Base-by-base conservation (phyloP, 2,888 invertebrate genomes). In the Atrina japonica region DNA sequence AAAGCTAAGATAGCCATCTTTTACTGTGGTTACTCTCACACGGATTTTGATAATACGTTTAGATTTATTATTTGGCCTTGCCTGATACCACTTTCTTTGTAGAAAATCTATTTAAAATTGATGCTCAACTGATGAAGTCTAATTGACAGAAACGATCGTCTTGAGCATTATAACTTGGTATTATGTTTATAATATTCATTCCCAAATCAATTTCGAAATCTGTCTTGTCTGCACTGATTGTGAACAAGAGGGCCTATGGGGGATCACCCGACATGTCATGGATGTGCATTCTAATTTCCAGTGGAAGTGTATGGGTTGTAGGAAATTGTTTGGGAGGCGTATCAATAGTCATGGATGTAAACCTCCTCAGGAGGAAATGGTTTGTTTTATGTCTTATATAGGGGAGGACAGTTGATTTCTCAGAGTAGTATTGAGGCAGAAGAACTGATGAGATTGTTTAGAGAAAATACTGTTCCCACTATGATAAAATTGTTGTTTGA, bases 261-360 rank as follows among this genome's bases (percentile, higher is more conserved):
- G 47, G 6, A 47, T 47, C 21, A 47, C 47, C 7, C 7, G 47
- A 16, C 47, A 47, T n/a, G 21, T 47, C 18, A 47, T 47, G 47
- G n/a, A 47, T 16, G 47, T 47, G 11, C 47, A 47, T 7, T 47
- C 47, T 7, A 47, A 47, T 21, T 47, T 47, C 47, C 7, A 47
- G 47, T 47, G 47, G 47, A 47, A 16, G 47, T 47, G 47, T 21
- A n/a, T 47, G 18, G 14, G 47, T 14, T 47, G 47, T 16, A 6
- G 21, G n/a, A 47, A 47, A n/a, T n/a, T 47, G 47, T 2, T 47
- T 47, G 47, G 47, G 21, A 47, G 47, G n/a, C 7, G 47, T 6
- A 47, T n/a, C 18, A 47, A 47, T 47, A n/a, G 47, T 21, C 47
- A 47, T 16, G 47, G 11, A 47, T 47, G 47, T 16, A 47, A 47